Conservation (phyloP, 1,140 invertebrate species). For the Vollenhovia emeryi region DNA sequence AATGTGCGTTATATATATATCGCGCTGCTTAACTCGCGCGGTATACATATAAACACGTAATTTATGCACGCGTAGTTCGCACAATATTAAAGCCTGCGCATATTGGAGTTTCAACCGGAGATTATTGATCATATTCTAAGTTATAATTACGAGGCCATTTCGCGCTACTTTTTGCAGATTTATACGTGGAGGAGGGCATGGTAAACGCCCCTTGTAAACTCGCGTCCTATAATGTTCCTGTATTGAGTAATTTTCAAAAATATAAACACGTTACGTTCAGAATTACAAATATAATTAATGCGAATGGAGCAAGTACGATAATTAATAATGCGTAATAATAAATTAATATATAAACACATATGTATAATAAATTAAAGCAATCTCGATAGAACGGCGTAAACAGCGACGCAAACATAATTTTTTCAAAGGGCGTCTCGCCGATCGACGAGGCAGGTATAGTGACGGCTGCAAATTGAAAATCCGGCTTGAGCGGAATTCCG, state of each 20-base stretch:
- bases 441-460: not conserved
- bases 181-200: not conserved
- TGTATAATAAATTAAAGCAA: not conserved
- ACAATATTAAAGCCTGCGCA: not conserved
- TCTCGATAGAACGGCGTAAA: not conserved
- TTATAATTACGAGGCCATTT: conserved; percentile 7
- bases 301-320: not conserved
- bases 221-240: not conserved
- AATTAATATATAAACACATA: not conserved
- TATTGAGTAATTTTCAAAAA: not conserved
- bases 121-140: not conserved
- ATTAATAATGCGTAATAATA: not conserved
- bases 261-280: not conserved
- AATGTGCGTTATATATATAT: not conserved
- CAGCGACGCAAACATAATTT: not conserved
- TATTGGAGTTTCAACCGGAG: not conserved
- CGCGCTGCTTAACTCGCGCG: not conserved
- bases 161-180: not conserved
- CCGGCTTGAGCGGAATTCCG: not conserved
- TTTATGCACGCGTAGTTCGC: not conserved
- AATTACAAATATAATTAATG: not conserved
- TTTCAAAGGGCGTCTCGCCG: not conserved
- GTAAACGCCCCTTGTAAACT: not conserved
- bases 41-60: conserved; percentile 11
- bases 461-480: not conserved